These are phyloP conservation scores for Colostygia pectinataria DNA, from an alignment of 2,888 invertebrate genomes.

Conservation along the genomic window DNA sequence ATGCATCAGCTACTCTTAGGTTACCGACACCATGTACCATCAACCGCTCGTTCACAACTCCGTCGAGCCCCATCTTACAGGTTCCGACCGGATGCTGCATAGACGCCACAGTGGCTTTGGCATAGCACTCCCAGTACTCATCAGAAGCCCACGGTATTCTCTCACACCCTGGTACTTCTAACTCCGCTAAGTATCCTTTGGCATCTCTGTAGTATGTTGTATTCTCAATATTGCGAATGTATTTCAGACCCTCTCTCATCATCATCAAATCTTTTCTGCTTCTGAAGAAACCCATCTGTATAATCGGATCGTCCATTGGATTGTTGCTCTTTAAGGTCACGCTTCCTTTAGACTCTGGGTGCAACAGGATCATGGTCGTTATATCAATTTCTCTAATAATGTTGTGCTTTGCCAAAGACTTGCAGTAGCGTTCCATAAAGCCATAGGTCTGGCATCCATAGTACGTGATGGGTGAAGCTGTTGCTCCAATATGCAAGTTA, in stretches of 20 bases:
- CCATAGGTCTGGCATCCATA: constrained; percentile 47
- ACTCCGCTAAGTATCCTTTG: constrained; percentile 45
- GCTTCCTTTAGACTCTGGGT: constrained; percentile 63
- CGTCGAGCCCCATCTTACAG: constrained; percentile 63
- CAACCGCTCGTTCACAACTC: constrained; percentile 64
- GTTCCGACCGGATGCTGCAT: constrained; percentile 84
- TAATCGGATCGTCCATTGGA: constrained; percentile 59
- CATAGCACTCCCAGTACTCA: constrained; percentile 85
- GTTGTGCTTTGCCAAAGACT: constrained; percentile 52
- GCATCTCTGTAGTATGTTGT: constrained; percentile 57
- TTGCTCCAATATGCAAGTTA: constrained; percentile 59
- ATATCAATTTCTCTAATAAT: constrained; percentile 52
- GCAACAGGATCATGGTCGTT: constrained; percentile 49
- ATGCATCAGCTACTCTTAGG: constrained; percentile 66
- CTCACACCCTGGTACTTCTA: constrained; percentile 78
- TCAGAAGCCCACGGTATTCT: constrained; percentile 74
- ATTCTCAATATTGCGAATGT: constrained; percentile 47
- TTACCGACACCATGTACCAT: constrained; percentile 56
- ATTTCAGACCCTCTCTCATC: constrained; percentile 55
- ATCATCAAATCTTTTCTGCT: constrained; percentile 50
- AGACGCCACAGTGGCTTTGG: constrained; percentile 78
- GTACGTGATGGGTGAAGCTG: constrained; percentile 45
- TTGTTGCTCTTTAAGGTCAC: constrained; percentile 56
- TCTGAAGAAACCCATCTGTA: constrained; percentile 60
- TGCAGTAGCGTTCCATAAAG: constrained; percentile 42